Conservation (phyloP, 2,113 vertebrate species). For the Perognathus longimembris region DNA sequence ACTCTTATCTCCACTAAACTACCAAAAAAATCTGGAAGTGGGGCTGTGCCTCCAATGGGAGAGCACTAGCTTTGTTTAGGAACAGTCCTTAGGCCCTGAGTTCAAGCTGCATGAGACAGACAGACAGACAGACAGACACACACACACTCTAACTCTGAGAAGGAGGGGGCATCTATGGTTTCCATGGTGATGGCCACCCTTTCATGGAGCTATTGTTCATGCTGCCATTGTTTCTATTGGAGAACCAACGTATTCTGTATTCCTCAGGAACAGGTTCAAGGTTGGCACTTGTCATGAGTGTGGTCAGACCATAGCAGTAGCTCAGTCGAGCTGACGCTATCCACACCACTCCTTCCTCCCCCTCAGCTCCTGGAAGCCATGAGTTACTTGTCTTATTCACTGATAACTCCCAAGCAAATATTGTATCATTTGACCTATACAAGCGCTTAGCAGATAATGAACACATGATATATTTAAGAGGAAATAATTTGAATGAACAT, state of each 20-base stretch:
- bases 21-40: no score
- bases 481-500: slow-evolving; percentile 41
- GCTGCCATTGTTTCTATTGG: background rate
- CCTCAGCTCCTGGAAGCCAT: background rate
- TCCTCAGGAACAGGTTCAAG: slow-evolving; percentile 61
- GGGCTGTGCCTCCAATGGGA: no score
- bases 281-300: slow-evolving; percentile 50
- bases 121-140: background rate
- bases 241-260: slow-evolving; percentile 34
- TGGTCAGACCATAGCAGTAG: background rate
- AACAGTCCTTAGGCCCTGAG: no score
- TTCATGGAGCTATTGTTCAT: background rate
- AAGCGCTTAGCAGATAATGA: slow-evolving; percentile 55
- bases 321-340: background rate
- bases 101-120: no score
- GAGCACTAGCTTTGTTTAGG: no score
- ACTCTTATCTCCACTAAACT: no score
- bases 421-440: background rate
- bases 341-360: background rate
- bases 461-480: slow-evolving; percentile 51
- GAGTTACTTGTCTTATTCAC: slow-evolving; percentile 18
- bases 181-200: background rate
- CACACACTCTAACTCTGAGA: background rate
- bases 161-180: background rate
- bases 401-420: slow-evolving; percentile 30